Conservation (phyloP, 2,888 invertebrate species). For the Thysanoteuthis rhombus region DNA sequence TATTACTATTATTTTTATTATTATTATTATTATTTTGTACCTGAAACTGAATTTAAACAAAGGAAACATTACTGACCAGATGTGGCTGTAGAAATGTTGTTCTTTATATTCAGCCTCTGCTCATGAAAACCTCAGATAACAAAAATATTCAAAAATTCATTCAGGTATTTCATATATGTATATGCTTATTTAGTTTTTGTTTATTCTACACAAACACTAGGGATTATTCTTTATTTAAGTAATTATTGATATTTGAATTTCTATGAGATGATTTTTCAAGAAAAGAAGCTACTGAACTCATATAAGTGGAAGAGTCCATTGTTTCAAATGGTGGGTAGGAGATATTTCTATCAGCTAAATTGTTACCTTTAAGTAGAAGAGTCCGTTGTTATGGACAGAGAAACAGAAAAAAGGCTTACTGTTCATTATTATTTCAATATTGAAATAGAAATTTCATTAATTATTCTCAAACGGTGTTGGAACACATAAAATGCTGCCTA, state of each 20-base stretch:
- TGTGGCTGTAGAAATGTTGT: background rate
- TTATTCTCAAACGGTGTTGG: background rate
- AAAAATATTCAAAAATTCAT: background rate
- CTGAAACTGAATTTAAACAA: background rate
- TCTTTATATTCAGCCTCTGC: background rate
- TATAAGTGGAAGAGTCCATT: no score
- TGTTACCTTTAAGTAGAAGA: no score
- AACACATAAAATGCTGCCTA: background rate
- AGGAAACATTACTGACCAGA: background rate
- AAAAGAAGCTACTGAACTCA: no score
- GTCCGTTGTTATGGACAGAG: no score
- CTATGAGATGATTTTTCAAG: no score
- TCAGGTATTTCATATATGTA: background rate
- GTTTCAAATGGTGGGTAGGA: no score
- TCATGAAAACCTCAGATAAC: background rate
- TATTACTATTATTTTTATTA: background rate
- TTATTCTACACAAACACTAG: background rate
- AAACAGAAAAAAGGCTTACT: no score
- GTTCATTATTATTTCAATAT: no score
- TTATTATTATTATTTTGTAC: background rate
- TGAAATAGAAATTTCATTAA: background rate
- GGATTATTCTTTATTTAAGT: background rate
- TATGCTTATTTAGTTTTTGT: background rate
- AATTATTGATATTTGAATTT: no score
- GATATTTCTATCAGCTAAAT: no score